Evolutionary conservation across 2,113 vertebrate species (phyloP), one percentile per base, ranked within the genome.

Genomic region (Tachysurus vachellii): DNA sequence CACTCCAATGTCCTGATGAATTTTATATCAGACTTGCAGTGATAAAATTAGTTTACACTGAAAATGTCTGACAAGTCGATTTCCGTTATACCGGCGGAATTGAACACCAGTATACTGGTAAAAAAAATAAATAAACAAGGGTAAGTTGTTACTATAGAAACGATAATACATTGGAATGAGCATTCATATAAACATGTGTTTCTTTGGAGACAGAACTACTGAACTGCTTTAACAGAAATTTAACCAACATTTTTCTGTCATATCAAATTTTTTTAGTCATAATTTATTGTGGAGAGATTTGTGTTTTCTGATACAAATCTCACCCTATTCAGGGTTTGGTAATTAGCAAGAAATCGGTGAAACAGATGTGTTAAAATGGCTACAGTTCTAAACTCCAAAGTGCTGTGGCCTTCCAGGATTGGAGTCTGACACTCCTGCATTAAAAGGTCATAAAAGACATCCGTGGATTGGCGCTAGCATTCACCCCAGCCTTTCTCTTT

Each of bases 391-490:
- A 64, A 85, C 80, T 87, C 19, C 31, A 36, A 5, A 79, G 14
- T 28, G 6, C 13, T 9, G 75, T 28, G 53, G 53, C 53, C 53
- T 56, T 80, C 54, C 10, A 57, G 14, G 28, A 80, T 31, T 70
- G 64, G 11, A 54, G 62, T 57, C 64, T 56, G 83, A 59, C 70
- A 85, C 36, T 3, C 31, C 56, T 56, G 54, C 86, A 89, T 89
- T 87, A 89, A 85, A 88, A 90, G 88, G 89, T 88, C 84, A 89
- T 89, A 87, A 91, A 88, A 87, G 64, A 86, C 85, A 89, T 87
- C 26, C 82, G 42, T 75, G 44, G 82, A 86, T 82, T 84, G 80
- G 87, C 76, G 85, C 68, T 84, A 71, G 87, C 76, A 85, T 84
- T 85, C 79, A 80, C 61, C 54, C 73, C 76, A 89, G 31, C 75